Evolutionary conservation across 2,888 invertebrate species (phyloP), one percentile per base, ranked within the genome.

Genomic region (Sphecodes monilicornis): DNA sequence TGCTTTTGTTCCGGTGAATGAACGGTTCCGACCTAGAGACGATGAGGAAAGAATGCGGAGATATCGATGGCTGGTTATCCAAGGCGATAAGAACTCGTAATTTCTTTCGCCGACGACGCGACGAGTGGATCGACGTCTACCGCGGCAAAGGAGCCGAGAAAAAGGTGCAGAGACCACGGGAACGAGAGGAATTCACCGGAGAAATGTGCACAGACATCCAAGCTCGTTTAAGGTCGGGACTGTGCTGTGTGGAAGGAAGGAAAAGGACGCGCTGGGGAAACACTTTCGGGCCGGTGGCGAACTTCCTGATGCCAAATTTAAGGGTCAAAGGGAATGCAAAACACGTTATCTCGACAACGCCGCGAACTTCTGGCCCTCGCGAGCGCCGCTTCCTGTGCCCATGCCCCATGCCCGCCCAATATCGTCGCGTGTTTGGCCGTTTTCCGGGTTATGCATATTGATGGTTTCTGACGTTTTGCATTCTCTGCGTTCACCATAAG

Each of bases 241-340:
- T 29, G 6, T 1, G 60, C 60, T 16, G 57, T 32, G 66, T 60
- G 41, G 18, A 66, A 43, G 32, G 64, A 75, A 70, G 80, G 66
- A 46, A 54, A 11, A 41, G 13, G 26, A 8, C 18, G 5, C 22
- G 22, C 54, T 11, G 70, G 46, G 68, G 73, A 57, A 81, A 82
- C 77, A 82, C 70, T 57, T 78, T 75, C 66, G 71, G 22, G 32
- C 46, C n/a, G 39, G 72, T 50, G 64, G 76, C 18, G 43, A 72
- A 74, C 70, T 76, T 85, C 74, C 82, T 84, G 85, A 79, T 86
- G 85, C 85, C 86, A 82, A 91, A 93, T 93, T 93, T 92, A 92
- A 92, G 93, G 93, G 93, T 93, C 93, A 93, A 93, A 93, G 91
- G 89, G 90, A 91, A 93, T 93, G 93, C 91, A 93, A 90, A 93